Evolutionary conservation across 2,888 invertebrate genomes (phyloP).

Genomic region (Baronia brevicornis): DNA sequence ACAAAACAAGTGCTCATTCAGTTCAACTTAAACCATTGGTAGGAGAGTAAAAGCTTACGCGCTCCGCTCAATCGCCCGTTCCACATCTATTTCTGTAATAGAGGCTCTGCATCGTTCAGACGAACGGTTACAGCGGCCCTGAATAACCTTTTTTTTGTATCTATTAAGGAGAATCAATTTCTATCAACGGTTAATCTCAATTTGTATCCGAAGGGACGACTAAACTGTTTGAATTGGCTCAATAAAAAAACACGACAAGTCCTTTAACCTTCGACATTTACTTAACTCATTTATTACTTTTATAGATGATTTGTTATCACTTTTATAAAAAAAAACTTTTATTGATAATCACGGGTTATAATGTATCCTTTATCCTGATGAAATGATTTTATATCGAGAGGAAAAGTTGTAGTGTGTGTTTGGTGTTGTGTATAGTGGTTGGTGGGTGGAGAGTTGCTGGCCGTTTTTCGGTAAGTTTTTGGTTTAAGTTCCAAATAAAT

Average conservation of each 20-base stretch:
- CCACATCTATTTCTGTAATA: constrained; percentile 17
- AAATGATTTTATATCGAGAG: too few species aligned
- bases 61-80: constrained; percentile 11
- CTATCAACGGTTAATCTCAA: constrained; percentile 57
- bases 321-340: too few species aligned
- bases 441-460: too few species aligned
- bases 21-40: constrained; percentile 9
- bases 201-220: constrained; percentile 40
- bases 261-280: constrained; percentile 29
- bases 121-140: constrained; percentile 18
- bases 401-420: too few species aligned
- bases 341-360: too few species aligned
- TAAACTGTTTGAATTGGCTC: constrained; percentile 46
- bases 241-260: constrained; percentile 43
- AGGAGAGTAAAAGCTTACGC: constrained; percentile 13
- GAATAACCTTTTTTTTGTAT: constrained; percentile 31
- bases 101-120: constrained; percentile 18
- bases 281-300: neutral
- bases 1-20: too few species aligned
- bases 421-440: too few species aligned
- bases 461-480: too few species aligned
- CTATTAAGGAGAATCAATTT: constrained; percentile 38
- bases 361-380: constrained; percentile 15
- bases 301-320: too few species aligned
- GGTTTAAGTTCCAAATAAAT: too few species aligned